A percentile compares a stretch with the other conserved stretches of the same genome.
These are phyloP conservation scores for Xanthia icteritia DNA, from an alignment of 2,888 invertebrate species.

Conservation along the genomic window DNA sequence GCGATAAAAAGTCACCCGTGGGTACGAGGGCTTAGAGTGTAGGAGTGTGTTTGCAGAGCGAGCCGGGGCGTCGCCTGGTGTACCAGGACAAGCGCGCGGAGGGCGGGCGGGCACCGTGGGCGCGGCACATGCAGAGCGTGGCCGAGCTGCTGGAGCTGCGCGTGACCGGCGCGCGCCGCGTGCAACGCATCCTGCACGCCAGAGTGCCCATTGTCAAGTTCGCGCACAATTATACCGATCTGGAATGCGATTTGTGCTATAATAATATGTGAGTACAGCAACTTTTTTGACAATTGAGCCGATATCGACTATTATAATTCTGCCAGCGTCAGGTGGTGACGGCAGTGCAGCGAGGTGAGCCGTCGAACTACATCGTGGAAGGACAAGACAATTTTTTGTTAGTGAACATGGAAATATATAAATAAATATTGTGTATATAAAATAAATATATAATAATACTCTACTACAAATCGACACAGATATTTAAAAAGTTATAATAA, in stretches of 20 bases:
- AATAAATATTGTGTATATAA: no score
- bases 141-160: slow-evolving; percentile 93
- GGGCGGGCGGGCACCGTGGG: slow-evolving; percentile 91
- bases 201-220: slow-evolving; percentile 97
- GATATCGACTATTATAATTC: neutral
- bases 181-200: slow-evolving; percentile 94
- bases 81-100: slow-evolving; percentile 81
- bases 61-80: slow-evolving; percentile 76
- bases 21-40: slow-evolving; percentile 10
- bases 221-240: slow-evolving; percentile 92
- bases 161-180: slow-evolving; percentile 93
- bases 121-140: slow-evolving; percentile 93
- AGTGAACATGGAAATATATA: no score
- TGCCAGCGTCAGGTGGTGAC: neutral
- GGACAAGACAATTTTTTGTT: no score
- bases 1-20: neutral
- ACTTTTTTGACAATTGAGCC: neutral
- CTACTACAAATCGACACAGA: no score
- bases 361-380: no score
- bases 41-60: slow-evolving; percentile 66
- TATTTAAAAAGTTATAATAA: no score
- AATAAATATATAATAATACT: no score
- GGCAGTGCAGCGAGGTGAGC: neutral
- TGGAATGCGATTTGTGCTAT: slow-evolving; percentile 96
- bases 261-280: slow-evolving; percentile 93